A percentile compares a stretch with the other conserved stretches of the same genome.
phyloP scores from a whole-genome alignment of 1,140 invertebrate genomes.

The Augochlora pura region DNA sequence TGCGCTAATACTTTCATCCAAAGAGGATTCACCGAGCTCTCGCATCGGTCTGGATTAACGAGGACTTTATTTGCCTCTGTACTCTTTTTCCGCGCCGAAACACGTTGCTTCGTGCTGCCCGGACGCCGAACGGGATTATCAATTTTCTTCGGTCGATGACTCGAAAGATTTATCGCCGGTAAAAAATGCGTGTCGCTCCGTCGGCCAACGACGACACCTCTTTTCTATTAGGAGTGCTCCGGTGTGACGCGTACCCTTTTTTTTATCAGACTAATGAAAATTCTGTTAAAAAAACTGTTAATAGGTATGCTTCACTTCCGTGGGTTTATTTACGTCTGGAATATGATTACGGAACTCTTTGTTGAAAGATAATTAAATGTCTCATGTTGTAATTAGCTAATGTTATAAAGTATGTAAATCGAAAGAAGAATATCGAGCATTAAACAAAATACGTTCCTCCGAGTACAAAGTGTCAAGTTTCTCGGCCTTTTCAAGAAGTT shows the following conservation, averaged over 20 bases:
- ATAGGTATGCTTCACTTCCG: too few species aligned
- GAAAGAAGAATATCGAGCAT: too few species aligned
- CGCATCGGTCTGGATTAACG: conserved; percentile 53
- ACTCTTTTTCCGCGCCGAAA: conserved; percentile 45
- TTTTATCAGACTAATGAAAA: too few species aligned
- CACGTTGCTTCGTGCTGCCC: conserved; percentile 32
- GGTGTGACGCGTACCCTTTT: neutral
- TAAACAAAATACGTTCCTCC: too few species aligned
- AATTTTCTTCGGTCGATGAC: conserved; percentile 23
- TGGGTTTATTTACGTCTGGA: too few species aligned
- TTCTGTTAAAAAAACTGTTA: too few species aligned
- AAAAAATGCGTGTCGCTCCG: neutral
- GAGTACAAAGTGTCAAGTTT: too few species aligned
- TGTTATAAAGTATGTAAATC: too few species aligned
- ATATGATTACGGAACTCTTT: too few species aligned
- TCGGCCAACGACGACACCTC: neutral
- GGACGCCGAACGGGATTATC: conserved; percentile 21
- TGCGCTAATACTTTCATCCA: conserved; percentile 54
- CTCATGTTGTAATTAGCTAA: too few species aligned
- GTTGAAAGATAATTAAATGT: too few species aligned
- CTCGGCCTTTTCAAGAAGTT: too few species aligned
- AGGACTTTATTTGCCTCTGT: conserved; percentile 44
- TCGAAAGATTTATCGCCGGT: neutral
- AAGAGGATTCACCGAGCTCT: conserved; percentile 50
- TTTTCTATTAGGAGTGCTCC: neutral